Conservation (phyloP, 2,113 vertebrate genomes). For the Lepidothrix coronata region DNA sequence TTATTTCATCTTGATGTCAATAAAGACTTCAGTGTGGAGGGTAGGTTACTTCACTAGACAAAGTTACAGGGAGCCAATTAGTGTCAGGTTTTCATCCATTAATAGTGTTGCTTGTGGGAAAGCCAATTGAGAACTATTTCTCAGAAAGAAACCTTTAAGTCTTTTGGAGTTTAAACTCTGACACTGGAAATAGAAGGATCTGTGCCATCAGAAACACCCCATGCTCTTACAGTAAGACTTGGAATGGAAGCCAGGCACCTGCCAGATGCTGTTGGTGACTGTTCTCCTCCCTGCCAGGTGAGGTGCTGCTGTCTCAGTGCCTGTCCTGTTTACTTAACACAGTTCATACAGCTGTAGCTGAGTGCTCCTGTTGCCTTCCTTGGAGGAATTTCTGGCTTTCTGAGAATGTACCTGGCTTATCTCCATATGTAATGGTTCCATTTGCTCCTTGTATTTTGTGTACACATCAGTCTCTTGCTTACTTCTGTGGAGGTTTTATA, state of each 20-base stretch:
- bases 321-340: background rate
- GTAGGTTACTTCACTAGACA: background rate
- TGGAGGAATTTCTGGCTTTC: background rate
- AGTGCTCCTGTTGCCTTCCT: background rate
- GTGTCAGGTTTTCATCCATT: background rate
- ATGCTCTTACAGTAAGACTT: background rate
- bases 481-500: background rate
- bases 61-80: background rate
- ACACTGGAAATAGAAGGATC: background rate
- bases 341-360: background rate
- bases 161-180: background rate
- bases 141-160: background rate
- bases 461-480: background rate
- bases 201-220: background rate
- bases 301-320: background rate
- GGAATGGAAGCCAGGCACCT: background rate
- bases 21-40: background rate
- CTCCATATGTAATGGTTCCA: rapidly evolving
- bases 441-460: background rate
- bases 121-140: background rate
- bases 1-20: background rate
- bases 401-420: background rate
- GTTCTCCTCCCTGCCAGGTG: background rate
- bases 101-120: background rate
- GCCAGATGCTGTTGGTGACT: background rate